These are phyloP conservation scores for Ophonus ardosiacus DNA, from an alignment of 2,888 invertebrate species.

Conservation along the genomic window DNA sequence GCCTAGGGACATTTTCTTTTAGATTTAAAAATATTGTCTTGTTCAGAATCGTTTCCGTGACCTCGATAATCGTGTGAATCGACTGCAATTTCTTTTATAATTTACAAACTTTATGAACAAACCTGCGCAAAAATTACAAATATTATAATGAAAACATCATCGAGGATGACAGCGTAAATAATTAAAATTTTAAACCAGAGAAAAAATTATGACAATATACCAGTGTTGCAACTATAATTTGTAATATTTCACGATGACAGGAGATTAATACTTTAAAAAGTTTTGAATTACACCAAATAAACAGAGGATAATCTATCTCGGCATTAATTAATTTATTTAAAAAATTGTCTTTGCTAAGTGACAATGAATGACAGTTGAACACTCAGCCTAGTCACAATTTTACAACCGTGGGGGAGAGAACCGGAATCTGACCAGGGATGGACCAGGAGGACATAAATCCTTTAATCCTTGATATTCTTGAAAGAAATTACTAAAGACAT, in stretches of 20 bases:
- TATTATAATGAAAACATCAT: not conserved
- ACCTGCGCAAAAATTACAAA: not conserved
- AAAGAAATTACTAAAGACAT: too few species aligned
- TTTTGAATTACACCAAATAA: conserved; percentile 47
- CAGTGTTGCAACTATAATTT: conserved; percentile 1
- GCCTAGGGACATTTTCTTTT: conserved; percentile 56
- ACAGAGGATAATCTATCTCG: conserved; percentile 50
- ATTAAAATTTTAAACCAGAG: conserved; percentile 13
- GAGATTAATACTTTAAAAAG: conserved; percentile 46
- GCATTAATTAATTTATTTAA: conserved; percentile 46
- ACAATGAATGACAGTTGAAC: conserved; percentile 55
- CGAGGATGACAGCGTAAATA: not conserved
- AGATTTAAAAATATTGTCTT: conserved; percentile 34
- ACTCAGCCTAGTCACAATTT: conserved; percentile 49
- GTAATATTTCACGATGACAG: conserved; percentile 26
- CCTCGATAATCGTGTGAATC: conserved; percentile 20
- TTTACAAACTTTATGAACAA: not conserved
- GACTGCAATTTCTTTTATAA: too few species aligned
- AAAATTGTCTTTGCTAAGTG: conserved; percentile 50
- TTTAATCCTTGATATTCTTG: too few species aligned
- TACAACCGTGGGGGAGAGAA: conserved; percentile 1
- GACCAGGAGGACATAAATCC: too few species aligned
- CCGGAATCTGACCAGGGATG: not conserved
- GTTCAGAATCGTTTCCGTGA: too few species aligned
- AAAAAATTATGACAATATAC: conserved; percentile 3